phyloP scores from a whole-genome alignment of 2,797 vertebrate genomes.

The Chlorospingus semifuscus region DNA sequence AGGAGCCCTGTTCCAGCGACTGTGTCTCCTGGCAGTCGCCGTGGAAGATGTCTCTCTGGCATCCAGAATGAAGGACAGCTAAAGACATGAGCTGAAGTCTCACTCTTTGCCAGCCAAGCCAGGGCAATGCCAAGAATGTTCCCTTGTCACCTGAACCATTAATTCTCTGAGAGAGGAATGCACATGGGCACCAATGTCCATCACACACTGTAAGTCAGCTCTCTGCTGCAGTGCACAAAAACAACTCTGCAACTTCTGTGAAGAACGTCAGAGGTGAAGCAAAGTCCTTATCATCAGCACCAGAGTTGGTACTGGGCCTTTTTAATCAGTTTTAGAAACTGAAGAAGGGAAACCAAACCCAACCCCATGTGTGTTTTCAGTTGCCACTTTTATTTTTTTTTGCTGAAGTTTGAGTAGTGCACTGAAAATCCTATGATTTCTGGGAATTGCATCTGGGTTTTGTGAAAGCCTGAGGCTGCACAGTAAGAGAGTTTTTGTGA shows the following conservation, averaged over 20 bases:
- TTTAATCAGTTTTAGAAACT: neutral
- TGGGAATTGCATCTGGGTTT: neutral
- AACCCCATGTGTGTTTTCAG: neutral
- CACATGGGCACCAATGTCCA: rapidly evolving
- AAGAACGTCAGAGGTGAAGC: neutral
- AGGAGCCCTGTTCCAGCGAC: neutral
- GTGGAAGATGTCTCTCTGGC: neutral
- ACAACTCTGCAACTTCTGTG: rapidly evolving
- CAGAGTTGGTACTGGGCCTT: neutral
- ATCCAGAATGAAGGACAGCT: neutral
- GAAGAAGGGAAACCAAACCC: neutral
- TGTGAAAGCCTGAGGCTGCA: neutral
- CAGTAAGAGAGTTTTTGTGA: neutral
- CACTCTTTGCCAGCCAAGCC: neutral
- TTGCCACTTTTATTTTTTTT: neutral
- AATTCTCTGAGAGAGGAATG: neutral
- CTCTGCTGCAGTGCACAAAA: neutral
- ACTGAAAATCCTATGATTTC: neutral
- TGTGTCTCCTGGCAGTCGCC: neutral
- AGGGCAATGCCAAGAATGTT: neutral
- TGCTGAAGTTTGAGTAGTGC: neutral
- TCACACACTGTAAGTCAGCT: neutral
- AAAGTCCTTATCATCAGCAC: neutral
- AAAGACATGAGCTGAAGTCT: neutral
- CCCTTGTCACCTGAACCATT: neutral